Percentiles rank a stretch among this genome's conserved stretches.
Evolutionary conservation across 37 sponge, comb jelly and placozoan species (phyloP).

Genomic region (Halisarca cf. caerulea): DNA sequence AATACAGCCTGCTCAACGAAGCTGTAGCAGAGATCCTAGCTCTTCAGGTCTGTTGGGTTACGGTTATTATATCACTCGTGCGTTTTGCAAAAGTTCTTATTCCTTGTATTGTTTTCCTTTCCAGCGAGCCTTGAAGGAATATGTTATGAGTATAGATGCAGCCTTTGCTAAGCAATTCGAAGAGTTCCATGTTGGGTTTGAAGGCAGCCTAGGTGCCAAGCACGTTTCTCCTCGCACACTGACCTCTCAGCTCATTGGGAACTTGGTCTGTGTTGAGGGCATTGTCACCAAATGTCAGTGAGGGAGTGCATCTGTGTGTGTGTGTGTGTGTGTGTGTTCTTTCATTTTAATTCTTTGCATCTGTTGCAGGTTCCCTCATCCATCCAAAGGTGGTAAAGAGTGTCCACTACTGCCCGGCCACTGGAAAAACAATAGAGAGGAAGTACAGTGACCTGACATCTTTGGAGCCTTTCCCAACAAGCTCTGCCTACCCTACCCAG

Average conservation of each 20-base stretch:
- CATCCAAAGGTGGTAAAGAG: constrained; percentile 96
- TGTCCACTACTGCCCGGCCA: constrained; percentile 98
- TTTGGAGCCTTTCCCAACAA: constrained; percentile 85
- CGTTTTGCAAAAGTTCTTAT: background rate
- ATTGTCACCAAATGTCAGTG: constrained; percentile 92
- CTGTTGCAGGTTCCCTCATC: constrained; percentile 69
- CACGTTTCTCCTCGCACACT: constrained; percentile 92
- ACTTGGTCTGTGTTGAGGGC: constrained; percentile 95
- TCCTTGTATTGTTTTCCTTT: background rate
- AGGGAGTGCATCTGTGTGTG: background rate
- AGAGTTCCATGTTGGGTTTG: constrained; percentile 95
- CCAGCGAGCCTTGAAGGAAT: constrained; percentile 83
- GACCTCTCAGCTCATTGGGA: constrained; percentile 79
- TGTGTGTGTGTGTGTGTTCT: background rate
- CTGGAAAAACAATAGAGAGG: constrained; percentile 92
- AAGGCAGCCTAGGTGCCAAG: constrained; percentile 93
- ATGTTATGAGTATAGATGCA: constrained; percentile 79
- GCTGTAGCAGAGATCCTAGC: constrained; percentile 82
- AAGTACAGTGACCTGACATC: constrained; percentile 94
- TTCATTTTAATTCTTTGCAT: background rate
- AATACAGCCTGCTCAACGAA: constrained; percentile 80
- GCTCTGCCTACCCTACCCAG: constrained; percentile 92
- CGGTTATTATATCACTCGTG: background rate
- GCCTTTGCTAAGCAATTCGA: constrained; percentile 83
- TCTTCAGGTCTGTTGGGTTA: constrained; percentile 65